Percentiles rank a stretch among this genome's conserved stretches.
Evolutionary conservation across 2,797 vertebrate species (phyloP).

Genomic region (Podarcis siculus): DNA sequence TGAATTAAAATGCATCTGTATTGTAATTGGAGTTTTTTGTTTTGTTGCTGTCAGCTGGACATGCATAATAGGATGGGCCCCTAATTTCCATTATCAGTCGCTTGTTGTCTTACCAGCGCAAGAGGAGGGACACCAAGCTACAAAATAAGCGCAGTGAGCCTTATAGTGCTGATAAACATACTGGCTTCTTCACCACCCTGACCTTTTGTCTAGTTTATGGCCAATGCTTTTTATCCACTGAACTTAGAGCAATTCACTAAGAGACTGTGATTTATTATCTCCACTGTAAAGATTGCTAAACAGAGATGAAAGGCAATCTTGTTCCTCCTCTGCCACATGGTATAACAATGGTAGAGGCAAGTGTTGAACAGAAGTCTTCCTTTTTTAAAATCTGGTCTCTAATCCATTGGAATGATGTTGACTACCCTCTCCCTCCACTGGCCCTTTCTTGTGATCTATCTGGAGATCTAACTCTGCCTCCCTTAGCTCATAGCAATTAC

Average conservation of each 20-base stretch:
- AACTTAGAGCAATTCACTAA: neutral
- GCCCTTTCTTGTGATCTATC: neutral
- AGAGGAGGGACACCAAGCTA: conserved; percentile 3
- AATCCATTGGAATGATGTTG: neutral
- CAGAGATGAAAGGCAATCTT: neutral
- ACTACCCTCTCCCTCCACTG: too few species aligned
- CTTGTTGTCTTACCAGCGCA: neutral
- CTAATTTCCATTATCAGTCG: neutral
- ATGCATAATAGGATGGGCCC: neutral
- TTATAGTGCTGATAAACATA: conserved; percentile 10
- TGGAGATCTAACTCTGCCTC: neutral
- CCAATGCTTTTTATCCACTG: too few species aligned
- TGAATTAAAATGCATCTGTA: conserved; percentile 19
- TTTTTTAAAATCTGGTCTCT: neutral
- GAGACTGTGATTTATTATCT: neutral
- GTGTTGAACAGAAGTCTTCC: neutral
- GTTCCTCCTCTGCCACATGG: neutral
- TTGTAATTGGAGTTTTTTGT: conserved; percentile 37
- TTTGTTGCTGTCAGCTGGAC: conserved; percentile 32
- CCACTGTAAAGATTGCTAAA: neutral
- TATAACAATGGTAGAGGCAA: neutral
- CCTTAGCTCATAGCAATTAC: neutral
- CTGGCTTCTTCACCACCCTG: neutral
- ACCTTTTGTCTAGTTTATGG: neutral
- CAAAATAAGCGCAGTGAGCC: neutral